Evolutionary conservation across 2,113 vertebrate species (phyloP).

Genomic region (Chrysemys picta): DNA sequence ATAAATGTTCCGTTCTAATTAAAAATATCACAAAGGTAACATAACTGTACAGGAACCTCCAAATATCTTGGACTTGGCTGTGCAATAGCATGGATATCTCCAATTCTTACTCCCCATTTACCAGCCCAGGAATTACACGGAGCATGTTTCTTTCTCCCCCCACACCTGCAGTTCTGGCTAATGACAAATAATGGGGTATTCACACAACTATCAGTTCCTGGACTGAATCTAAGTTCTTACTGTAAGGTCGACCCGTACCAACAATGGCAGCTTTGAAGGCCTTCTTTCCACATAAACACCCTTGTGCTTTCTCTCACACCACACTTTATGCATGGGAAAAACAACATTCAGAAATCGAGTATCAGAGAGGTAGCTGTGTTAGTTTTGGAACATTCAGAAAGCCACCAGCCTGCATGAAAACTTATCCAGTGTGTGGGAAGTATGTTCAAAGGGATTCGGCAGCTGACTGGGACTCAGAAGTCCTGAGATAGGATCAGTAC

Average conservation of each 20-base stretch:
- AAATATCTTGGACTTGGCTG: background rate
- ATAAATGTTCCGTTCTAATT: constrained; percentile 31
- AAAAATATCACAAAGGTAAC: background rate
- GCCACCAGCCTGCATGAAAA: fast-evolving
- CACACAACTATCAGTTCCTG: background rate
- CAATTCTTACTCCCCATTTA: background rate
- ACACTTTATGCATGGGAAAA: background rate
- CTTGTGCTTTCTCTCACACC: fast-evolving
- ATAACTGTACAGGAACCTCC: background rate
- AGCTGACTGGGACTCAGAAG: background rate
- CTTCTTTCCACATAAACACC: fast-evolving
- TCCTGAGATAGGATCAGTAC: fast-evolving
- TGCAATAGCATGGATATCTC: background rate
- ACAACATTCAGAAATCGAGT: background rate
- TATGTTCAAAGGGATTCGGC: background rate
- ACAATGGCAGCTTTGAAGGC: background rate
- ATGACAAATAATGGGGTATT: background rate
- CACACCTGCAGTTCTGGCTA: background rate
- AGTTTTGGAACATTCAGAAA: background rate
- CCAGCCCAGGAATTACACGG: background rate
- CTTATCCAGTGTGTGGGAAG: background rate
- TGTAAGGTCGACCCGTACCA: background rate
- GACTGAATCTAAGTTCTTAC: background rate
- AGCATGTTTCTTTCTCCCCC: background rate
- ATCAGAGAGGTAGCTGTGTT: too few relatives aligned